These are phyloP conservation scores for Oreochromis tanganicae DNA, from an alignment of 2,113 vertebrate species.

Conservation along the genomic window DNA sequence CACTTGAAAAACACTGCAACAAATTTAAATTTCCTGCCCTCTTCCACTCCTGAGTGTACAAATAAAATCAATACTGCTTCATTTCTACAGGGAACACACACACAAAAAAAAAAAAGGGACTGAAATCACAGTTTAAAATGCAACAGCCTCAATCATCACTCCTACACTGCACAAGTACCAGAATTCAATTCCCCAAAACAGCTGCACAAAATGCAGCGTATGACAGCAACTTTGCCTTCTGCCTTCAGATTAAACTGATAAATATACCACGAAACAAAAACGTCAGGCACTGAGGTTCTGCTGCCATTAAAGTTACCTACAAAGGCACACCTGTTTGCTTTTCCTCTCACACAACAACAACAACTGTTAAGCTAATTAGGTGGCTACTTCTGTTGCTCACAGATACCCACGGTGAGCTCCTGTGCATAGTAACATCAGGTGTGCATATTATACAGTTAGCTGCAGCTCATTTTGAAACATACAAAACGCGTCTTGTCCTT, in stretches of 20 bases:
- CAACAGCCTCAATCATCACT: not conserved
- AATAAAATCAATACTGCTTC: not conserved
- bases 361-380: constrained; percentile 13
- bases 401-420: not conserved
- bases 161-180: not conserved
- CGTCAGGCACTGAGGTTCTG: not conserved
- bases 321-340: not conserved
- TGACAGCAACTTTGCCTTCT: not conserved
- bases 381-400: not conserved
- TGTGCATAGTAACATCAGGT: not conserved
- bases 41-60: not conserved
- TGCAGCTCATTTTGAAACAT: not conserved
- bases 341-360: not conserved
- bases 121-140: not conserved
- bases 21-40: not conserved
- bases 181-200: not conserved
- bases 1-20: not conserved
- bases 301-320: not conserved
- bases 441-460: not conserved
- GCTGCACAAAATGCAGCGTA: not conserved
- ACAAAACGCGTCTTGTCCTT: not conserved
- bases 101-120: not conserved
- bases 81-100: not conserved
- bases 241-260: constrained; percentile 5
- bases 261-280: constrained; percentile 13